phyloP scores from a whole-genome alignment of 1,140 invertebrate genomes.

The Gerris buenoi region DNA sequence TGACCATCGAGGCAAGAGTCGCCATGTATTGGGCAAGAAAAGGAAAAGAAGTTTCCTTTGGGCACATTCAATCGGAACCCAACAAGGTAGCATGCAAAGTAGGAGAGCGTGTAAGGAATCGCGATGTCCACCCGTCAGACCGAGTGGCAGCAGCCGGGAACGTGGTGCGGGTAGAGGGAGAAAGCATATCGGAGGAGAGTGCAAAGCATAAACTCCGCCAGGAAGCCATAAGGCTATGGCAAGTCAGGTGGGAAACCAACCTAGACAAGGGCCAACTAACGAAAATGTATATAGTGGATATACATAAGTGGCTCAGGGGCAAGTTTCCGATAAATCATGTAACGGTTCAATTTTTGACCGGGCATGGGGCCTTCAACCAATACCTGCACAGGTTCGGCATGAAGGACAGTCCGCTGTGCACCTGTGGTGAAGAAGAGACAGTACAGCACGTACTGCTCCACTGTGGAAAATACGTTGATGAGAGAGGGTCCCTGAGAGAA shows the following conservation, averaged over 20 bases:
- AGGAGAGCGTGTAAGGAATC: neutral
- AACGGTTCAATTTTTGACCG: neutral
- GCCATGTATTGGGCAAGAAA: neutral
- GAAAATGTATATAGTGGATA: neutral
- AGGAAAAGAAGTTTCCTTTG: neutral
- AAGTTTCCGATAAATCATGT: neutral
- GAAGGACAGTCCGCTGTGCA: neutral
- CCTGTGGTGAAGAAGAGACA: neutral
- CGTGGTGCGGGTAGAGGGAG: too few species aligned
- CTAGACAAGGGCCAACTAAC: neutral
- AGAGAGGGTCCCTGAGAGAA: too few species aligned
- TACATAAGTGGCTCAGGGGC: neutral
- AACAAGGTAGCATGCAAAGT: neutral
- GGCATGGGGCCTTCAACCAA: neutral
- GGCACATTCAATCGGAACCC: neutral
- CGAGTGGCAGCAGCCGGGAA: too few species aligned
- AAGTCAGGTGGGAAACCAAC: neutral
- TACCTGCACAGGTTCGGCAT: neutral
- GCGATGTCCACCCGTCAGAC: neutral
- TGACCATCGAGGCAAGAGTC: neutral
- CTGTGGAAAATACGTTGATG: neutral
- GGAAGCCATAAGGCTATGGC: too few species aligned
- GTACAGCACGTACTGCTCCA: neutral
- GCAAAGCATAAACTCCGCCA: too few species aligned
- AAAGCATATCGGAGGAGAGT: too few species aligned